Base-by-base conservation (phyloP, 2,888 invertebrate species). In the Aelia acuminata region DNA sequence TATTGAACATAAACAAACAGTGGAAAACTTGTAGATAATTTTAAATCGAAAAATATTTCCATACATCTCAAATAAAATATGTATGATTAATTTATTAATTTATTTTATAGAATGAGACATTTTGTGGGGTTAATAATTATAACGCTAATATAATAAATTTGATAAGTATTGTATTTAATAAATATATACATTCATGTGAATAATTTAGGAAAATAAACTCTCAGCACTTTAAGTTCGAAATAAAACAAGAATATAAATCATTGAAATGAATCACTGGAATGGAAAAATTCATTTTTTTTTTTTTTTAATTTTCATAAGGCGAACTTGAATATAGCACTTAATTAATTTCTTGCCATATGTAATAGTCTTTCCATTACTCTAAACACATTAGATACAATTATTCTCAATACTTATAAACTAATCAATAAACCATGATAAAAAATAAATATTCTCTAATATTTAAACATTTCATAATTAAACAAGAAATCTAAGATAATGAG, bases 151-250 rank as follows among this genome's bases (percentile, higher is more conserved):
- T 20, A 39, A 75, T 75, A 39, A 39, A 75, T 75, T 75, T 43
- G 43, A 80, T 3, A 80, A 80, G n/a, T 80, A 80, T 80, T 80
- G 43, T 80, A 80, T 80, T 80, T 39, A 80, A 75, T 39, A 75
- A 39, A 47, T 80, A 80, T 80, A 80, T 7, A 80, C 43, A 43
- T 22, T 13, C 80, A 43, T n/a, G 43, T 75, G 39, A 75, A 80
- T 43, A 8, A n/a, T 80, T 39, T 80, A 43, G 22, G 80, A 80
- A 80, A 43, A 80, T n/a, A 80, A 11, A 15, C 75, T 75, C 39
- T 20, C 8, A 39, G 22, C n/a, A 13, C 39, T 75, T 75, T 8
- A 18, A 35, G 20, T 15, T 39, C 7, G 11, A 53, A 53, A 53
- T 35, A 70, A 80, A 80, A 43, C 20, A 43, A 80, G 13, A 80